phyloP scores from a whole-genome alignment of 2,113 vertebrate species.

The Nannobrachium achirus region DNA sequence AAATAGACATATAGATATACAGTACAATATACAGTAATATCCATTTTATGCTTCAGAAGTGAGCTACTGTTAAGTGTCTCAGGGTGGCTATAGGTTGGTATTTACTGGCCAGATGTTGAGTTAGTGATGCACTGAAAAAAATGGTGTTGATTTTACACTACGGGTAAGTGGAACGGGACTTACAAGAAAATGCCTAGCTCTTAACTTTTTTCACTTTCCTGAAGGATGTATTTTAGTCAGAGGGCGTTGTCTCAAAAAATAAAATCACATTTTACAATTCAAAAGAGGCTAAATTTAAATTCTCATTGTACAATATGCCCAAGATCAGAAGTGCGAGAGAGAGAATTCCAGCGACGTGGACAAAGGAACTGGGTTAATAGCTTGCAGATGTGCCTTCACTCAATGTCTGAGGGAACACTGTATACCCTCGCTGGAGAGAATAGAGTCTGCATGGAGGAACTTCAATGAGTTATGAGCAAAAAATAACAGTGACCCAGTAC shows the following conservation, averaged over 20 bases:
- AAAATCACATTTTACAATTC: constrained; percentile 25
- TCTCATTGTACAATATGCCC: constrained; percentile 36
- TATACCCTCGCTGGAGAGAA: constrained; percentile 36
- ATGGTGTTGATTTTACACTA: constrained; percentile 39
- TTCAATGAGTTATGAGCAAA: constrained; percentile 59
- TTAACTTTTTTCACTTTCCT: constrained; percentile 13
- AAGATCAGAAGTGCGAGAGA: constrained; percentile 41
- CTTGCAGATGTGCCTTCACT: constrained; percentile 75
- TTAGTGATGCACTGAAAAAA: constrained; percentile 36
- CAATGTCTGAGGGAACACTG: constrained; percentile 43
- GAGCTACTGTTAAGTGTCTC: constrained; percentile 4
- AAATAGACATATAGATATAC: not conserved
- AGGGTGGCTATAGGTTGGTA: constrained; percentile 2
- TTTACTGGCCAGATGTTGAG: constrained; percentile 35
- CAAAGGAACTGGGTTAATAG: constrained; percentile 75
- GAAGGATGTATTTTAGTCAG: constrained; percentile 22
- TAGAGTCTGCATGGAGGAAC: constrained; percentile 26
- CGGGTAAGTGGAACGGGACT: constrained; percentile 32
- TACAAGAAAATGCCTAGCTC: not conserved
- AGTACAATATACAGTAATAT: not conserved
- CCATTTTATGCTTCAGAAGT: not conserved
- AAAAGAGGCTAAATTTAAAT: constrained; percentile 45
- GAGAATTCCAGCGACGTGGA: constrained; percentile 75
- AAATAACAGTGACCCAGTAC: constrained; percentile 57
- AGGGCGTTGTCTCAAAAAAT: not conserved